These are phyloP conservation scores for Ylistrum balloti DNA, from an alignment of 1,140 invertebrate genomes.

Conservation along the genomic window DNA sequence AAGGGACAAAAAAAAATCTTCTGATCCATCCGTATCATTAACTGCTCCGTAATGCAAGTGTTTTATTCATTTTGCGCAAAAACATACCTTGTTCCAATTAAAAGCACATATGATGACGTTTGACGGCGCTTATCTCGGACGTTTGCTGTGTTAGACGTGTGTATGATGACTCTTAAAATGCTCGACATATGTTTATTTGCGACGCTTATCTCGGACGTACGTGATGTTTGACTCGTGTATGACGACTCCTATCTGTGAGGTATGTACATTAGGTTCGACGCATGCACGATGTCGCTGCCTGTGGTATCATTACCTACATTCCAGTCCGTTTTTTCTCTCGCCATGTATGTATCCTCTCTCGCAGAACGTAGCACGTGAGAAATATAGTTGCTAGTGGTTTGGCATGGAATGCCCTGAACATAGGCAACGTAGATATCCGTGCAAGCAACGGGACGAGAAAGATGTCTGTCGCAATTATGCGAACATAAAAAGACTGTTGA, in stretches of 20 bases:
- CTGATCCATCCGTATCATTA: too few species aligned
- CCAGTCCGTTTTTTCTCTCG: not conserved
- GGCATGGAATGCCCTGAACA: not conserved
- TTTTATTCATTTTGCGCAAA: too few species aligned
- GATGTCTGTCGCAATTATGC: slow-evolving; percentile 25
- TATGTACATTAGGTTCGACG: slow-evolving; percentile 27
- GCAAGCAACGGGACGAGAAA: not conserved
- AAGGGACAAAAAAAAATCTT: too few species aligned
- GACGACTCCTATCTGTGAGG: too few species aligned
- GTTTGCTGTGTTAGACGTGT: not conserved
- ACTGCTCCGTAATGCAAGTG: too few species aligned
- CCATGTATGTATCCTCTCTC: not conserved
- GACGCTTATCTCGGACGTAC: not conserved
- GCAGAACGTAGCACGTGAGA: not conserved
- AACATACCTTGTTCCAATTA: not conserved
- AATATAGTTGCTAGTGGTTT: not conserved
- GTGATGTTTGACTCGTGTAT: not conserved
- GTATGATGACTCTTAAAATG: not conserved
- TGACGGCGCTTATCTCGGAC: not conserved
- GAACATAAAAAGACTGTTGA: not conserved
- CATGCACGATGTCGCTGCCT: not conserved
- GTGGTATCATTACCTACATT: not conserved
- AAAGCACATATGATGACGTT: not conserved
- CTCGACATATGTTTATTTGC: not conserved
- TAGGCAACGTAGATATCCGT: not conserved